Evolutionary conservation across 1,140 invertebrate genomes (phyloP).

Genomic region (Monochamus saltuarius): DNA sequence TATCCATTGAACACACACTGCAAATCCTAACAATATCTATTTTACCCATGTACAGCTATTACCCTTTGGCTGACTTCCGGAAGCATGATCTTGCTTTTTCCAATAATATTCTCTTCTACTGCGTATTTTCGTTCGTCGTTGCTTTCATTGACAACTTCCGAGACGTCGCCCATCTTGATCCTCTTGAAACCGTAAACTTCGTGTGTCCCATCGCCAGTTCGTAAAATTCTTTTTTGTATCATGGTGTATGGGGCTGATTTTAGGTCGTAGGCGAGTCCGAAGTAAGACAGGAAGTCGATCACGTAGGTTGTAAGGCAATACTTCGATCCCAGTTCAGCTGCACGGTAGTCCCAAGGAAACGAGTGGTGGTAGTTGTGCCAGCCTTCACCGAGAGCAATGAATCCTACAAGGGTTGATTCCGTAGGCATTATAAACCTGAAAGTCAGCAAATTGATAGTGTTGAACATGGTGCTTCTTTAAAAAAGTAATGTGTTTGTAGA

Average conservation of each 20-base stretch:
- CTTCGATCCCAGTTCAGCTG: constrained; percentile 62
- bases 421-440: constrained; percentile 61
- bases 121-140: too few species aligned
- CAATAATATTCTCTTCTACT: too few species aligned
- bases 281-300: constrained; percentile 58
- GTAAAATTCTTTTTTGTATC: constrained; percentile 49
- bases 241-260: constrained; percentile 60
- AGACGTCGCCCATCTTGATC: too few species aligned
- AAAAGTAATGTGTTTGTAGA: too few species aligned
- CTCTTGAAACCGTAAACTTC: too few species aligned
- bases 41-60: too few species aligned
- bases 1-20: too few species aligned
- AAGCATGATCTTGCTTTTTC: too few species aligned
- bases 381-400: constrained; percentile 62
- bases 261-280: constrained; percentile 66
- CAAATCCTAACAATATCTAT: too few species aligned
- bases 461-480: too few species aligned
- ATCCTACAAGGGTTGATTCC: constrained; percentile 62
- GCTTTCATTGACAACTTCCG: too few species aligned
- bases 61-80: too few species aligned
- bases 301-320: constrained; percentile 56
- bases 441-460: constrained; percentile 29
- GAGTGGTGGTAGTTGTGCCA: constrained; percentile 81
- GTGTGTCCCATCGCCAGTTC: constrained; percentile 2
- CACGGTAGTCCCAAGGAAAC: constrained; percentile 74